These are phyloP conservation scores for Esperia sulphurella DNA, from an alignment of 2,888 invertebrate genomes.

Conservation along the genomic window DNA sequence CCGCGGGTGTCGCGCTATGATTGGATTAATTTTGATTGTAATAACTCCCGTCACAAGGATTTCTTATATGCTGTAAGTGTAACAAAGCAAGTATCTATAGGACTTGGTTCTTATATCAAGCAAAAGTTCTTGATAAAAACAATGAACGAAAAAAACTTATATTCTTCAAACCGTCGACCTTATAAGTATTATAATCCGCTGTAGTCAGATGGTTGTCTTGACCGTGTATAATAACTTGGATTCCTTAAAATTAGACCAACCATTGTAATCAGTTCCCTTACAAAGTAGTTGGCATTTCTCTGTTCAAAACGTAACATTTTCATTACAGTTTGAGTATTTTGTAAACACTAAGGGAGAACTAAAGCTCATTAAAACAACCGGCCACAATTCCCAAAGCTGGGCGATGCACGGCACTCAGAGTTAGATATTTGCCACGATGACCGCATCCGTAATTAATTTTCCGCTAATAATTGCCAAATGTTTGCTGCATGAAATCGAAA, in stretches of 20 bases:
- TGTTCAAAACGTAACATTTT: neutral
- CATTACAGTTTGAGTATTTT: neutral
- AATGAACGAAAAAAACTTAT: no score
- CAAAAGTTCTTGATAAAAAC: no score
- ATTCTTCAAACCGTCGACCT: no score
- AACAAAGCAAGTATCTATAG: no score
- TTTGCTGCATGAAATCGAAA: slow-evolving; percentile 34
- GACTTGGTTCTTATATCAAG: no score
- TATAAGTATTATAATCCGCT: no score
- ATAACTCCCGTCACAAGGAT: slow-evolving; percentile 20
- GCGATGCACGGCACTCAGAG: slow-evolving; percentile 15
- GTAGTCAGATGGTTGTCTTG: no score
- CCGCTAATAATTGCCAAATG: slow-evolving; percentile 36
- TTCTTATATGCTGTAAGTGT: no score
- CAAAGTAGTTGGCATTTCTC: no score
- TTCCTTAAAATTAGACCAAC: no score
- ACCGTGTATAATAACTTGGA: no score
- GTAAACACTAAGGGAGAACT: slow-evolving; percentile 8
- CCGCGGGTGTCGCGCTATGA: slow-evolving; percentile 26
- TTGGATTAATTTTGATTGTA: slow-evolving; percentile 39
- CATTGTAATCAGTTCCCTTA: no score
- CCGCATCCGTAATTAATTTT: slow-evolving; percentile 52
- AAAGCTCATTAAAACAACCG: slow-evolving; percentile 27
- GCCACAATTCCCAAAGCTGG: slow-evolving; percentile 23
- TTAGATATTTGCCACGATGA: slow-evolving; percentile 39